Evolutionary conservation across 2,113 vertebrate genomes (phyloP).

Genomic region (Ceyx cyanopectus): DNA sequence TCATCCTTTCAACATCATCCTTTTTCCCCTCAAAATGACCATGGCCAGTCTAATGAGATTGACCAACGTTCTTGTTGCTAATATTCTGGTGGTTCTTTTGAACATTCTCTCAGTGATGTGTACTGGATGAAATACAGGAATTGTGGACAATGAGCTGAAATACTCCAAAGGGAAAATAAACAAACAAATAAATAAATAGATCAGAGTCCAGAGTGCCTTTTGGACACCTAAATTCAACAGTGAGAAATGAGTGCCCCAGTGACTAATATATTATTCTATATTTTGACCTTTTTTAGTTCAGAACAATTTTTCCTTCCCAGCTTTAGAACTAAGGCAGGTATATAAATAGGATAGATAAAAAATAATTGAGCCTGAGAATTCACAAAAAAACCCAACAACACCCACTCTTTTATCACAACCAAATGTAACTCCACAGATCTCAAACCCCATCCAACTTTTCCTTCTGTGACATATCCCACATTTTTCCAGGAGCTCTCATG

Average conservation of each 20-base stretch:
- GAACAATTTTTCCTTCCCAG: neutral
- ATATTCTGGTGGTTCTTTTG: neutral
- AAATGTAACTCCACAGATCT: neutral
- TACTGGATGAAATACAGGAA: neutral
- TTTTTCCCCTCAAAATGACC: neutral
- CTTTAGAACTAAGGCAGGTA: neutral
- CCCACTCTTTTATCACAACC: neutral
- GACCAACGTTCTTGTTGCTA: neutral
- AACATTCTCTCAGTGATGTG: neutral
- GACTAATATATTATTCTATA: neutral
- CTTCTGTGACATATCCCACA: neutral
- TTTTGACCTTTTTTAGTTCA: neutral
- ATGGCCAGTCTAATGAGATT: neutral
- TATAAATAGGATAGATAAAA: neutral
- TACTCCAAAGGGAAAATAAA: neutral
- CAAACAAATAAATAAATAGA: neutral
- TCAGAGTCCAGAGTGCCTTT: neutral
- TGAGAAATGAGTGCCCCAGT: neutral
- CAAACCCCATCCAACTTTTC: neutral
- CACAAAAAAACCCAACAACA: neutral
- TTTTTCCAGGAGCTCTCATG: neutral
- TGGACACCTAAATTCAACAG: neutral
- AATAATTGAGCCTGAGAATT: neutral
- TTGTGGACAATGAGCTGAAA: neutral
- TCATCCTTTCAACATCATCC: neutral